Evolutionary conservation across 2,113 vertebrate genomes (phyloP).

Genomic region (Poeciliopsis retropinna): DNA sequence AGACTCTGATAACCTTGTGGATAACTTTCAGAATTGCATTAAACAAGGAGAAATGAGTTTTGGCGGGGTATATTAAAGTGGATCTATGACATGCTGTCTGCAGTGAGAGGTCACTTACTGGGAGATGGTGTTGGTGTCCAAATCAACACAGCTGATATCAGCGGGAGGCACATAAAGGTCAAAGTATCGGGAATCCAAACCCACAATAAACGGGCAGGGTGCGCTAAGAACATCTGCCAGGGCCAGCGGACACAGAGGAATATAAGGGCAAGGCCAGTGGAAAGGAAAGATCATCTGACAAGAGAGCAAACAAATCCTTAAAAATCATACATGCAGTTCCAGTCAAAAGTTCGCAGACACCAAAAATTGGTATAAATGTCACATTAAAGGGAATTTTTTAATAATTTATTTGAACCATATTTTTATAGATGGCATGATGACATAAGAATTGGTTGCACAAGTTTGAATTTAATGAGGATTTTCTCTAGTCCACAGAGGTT

Average conservation of each 20-base stretch:
- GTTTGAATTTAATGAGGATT: too few species aligned
- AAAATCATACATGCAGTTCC: background rate
- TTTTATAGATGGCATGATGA: background rate
- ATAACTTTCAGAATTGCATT: constrained; percentile 7
- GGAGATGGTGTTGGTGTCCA: constrained; percentile 99
- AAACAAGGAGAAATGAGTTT: background rate
- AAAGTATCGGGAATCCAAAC: constrained; percentile 98
- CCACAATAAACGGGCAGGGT: constrained; percentile 97
- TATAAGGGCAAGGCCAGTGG: constrained; percentile 98
- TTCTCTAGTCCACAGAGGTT: too few species aligned
- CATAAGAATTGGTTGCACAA: too few species aligned
- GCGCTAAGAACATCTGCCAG: constrained; percentile 96
- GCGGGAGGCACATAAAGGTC: constrained; percentile 96
- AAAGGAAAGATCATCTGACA: constrained; percentile 98
- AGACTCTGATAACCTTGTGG: constrained; percentile 31
- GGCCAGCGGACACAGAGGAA: constrained; percentile 95
- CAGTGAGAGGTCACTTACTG: constrained; percentile 86
- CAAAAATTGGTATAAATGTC: background rate
- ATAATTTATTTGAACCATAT: background rate
- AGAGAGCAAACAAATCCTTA: constrained; percentile 26
- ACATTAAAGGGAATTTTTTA: background rate
- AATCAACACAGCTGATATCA: constrained; percentile 96
- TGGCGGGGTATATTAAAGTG: background rate
- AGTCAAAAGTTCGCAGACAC: background rate
- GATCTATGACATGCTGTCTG: constrained; percentile 24